Evolutionary conservation across 2,888 invertebrate genomes (phyloP), one percentile per base, ranked within the genome.

Genomic region (Trissolcus brochymenae): DNA sequence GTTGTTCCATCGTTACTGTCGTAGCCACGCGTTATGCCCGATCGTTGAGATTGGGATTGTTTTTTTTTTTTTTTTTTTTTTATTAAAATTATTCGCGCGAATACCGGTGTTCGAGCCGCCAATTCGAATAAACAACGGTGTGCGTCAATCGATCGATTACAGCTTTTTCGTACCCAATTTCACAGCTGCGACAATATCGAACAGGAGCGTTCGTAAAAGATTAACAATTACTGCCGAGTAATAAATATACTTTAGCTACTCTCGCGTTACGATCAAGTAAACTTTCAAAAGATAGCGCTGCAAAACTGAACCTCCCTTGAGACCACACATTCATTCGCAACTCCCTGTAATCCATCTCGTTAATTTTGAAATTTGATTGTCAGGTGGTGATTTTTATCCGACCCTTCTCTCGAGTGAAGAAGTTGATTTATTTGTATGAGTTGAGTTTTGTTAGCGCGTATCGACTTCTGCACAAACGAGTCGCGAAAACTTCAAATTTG

Each of bases 191-290:
- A 68, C 75, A 64, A 59, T 75, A 64, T 57, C 43, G 57, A 53
- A 16, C 49, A 57, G 74, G 62, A 56, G 50, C 43, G 29, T 55
- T 66, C 57, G 73, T 62, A 41, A 59, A 51, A 55, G 46, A 50
- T 64, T 46, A 72, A 62, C 51, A 53, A 64, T 67, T 74, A 74
- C 74, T 62, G 62, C 67, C 61, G 61, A 46, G 66, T 61, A 59
- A 55, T 62, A 59, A 68, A 65, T 35, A 35, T 11, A 35, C 35
- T 35, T 35, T 35, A 35, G 35, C 35, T 35, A 35, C 35, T 67
- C 40, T 19, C 53, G 25, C 13, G 25, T 68, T 60, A 68, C 59
- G 53, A 54, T 54, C 21, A 11, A 49, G 43, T n/a, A 59, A 59
- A 59, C 59, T 53, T 67, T 53, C 40, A 17, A 41, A 35, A 35